A percentile compares a stretch with the other conserved stretches of the same genome.
Conservation (phyloP, 2,797 vertebrate genomes). For the Euphonia xanthogaster region DNA sequence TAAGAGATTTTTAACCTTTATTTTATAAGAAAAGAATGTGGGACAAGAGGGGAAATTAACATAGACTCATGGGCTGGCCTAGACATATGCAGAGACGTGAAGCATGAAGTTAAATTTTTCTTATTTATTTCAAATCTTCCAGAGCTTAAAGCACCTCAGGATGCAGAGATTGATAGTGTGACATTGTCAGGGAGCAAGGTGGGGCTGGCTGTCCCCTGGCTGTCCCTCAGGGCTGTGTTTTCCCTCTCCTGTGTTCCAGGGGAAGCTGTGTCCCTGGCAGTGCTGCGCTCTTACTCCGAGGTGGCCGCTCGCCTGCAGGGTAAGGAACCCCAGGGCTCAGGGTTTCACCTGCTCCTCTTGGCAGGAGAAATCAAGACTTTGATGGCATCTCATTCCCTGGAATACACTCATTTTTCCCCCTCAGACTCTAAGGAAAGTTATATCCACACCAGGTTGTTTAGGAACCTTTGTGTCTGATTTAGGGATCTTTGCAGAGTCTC, state of each 20-base stretch:
- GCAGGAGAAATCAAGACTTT: background rate
- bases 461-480: background rate
- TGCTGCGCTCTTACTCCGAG: slow-evolving; percentile 82
- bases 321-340: slow-evolving; percentile 44
- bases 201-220: background rate
- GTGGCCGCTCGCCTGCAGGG: slow-evolving; percentile 84
- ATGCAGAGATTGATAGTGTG: rapidly evolving
- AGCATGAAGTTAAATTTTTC: background rate
- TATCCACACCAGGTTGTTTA: background rate
- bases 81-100: background rate
- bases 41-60: background rate
- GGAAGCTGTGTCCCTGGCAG: slow-evolving; percentile 87
- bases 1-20: background rate
- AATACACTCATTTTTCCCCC: background rate
- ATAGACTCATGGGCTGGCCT: background rate
- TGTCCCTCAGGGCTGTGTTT: background rate
- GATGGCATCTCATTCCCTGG: background rate
- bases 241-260: slow-evolving; percentile 76
- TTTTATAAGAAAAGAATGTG: background rate
- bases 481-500: background rate
- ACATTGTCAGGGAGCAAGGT: background rate
- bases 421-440: background rate
- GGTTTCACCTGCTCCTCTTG: background rate
- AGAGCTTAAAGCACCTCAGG: background rate
- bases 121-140: background rate